Evolutionary conservation across 1,140 invertebrate species (phyloP).

Genomic region (Plectrocnemia conspersa): DNA sequence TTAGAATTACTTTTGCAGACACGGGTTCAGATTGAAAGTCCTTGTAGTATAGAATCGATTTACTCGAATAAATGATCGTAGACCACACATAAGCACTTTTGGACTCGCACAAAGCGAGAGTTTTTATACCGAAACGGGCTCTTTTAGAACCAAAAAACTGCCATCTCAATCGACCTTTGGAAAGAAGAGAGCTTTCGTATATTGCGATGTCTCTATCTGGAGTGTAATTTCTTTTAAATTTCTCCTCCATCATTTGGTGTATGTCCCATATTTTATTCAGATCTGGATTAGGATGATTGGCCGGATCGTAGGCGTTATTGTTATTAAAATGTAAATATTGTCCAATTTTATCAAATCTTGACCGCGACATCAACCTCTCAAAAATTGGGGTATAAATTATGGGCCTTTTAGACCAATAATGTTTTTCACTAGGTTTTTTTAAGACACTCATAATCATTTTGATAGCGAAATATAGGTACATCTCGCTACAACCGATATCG

Average conservation of each 20-base stretch:
- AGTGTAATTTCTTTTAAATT: neutral
- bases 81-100: conserved; percentile 3
- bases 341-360: neutral
- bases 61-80: neutral
- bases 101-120: conserved; percentile 1
- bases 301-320: conserved; percentile 2
- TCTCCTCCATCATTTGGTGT: neutral
- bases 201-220: neutral
- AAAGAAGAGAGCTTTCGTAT: conserved; percentile 1
- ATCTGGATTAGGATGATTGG: neutral
- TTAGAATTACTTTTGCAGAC: neutral
- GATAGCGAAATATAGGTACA: neutral
- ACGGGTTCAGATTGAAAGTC: neutral
- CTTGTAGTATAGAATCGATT: neutral
- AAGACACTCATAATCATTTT: neutral
- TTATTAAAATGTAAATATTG: conserved; percentile 11
- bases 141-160: neutral
- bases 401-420: neutral
- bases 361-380: neutral
- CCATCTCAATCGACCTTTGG: conserved; percentile 1
- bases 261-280: conserved; percentile 8
- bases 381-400: neutral
- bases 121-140: conserved; percentile 7
- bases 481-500: neutral
- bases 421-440: conserved; percentile 1